A percentile compares a stretch with the other conserved stretches of the same genome.
Evolutionary conservation across 2,888 invertebrate species (phyloP).

Genomic region (Chrysolina americana): DNA sequence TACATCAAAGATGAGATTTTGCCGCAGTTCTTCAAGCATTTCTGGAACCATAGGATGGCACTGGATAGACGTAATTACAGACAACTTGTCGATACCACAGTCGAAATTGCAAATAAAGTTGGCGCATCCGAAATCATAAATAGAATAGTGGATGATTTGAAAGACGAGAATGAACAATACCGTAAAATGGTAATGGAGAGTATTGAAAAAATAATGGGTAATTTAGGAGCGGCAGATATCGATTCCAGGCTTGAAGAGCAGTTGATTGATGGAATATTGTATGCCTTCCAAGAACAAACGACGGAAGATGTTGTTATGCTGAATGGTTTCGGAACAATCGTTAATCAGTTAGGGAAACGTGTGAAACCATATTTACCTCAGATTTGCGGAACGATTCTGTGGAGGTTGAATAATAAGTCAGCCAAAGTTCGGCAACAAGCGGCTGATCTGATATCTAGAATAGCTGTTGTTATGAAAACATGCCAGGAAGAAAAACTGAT

Average conservation of each 20-base stretch:
- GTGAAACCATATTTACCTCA: slow-evolving; percentile 99
- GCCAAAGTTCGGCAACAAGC: slow-evolving; percentile 99
- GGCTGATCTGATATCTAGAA: slow-evolving; percentile 97
- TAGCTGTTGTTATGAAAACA: slow-evolving; percentile 99
- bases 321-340: slow-evolving; percentile 99
- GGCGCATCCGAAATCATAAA: slow-evolving; percentile 99
- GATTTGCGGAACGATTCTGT: slow-evolving; percentile 99
- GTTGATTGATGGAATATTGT: slow-evolving; percentile 98
- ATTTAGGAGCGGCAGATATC: slow-evolving; percentile 97
- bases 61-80: slow-evolving; percentile 97
- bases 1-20: slow-evolving; percentile 99
- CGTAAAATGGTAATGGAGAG: slow-evolving; percentile 99
- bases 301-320: slow-evolving; percentile 99
- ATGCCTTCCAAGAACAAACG: slow-evolving; percentile 99
- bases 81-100: slow-evolving; percentile 98
- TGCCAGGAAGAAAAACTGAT: slow-evolving; percentile 99
- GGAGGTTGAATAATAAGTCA: slow-evolving; percentile 99
- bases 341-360: slow-evolving; percentile 96
- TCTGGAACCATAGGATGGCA: slow-evolving; percentile 99
- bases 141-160: slow-evolving; percentile 97
- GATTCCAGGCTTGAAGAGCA: slow-evolving; percentile 98
- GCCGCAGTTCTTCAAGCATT: slow-evolving; percentile 98
- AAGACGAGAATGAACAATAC: slow-evolving; percentile 99
- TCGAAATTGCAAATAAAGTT: slow-evolving; percentile 99
- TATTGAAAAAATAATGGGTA: slow-evolving; percentile 98